phyloP scores from a whole-genome alignment of 1,140 invertebrate species.

The Hormaphis cornu region DNA sequence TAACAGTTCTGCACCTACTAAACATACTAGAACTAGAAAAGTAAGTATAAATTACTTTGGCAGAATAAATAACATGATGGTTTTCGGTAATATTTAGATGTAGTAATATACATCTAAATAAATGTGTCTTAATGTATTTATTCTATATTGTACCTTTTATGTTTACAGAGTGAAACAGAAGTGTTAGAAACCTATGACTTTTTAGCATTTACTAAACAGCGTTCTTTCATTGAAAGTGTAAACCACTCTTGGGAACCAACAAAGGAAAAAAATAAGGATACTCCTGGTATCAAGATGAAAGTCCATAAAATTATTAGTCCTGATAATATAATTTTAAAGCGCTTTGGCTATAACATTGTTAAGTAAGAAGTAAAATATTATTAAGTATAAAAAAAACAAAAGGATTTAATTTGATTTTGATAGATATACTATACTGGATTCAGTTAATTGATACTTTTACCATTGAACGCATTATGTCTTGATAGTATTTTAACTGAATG shows the following conservation, averaged over 20 bases:
- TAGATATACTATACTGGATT: too few species aligned
- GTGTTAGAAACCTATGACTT: not conserved
- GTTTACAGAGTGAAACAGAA: constrained; percentile 39
- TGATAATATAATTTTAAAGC: constrained; percentile 7
- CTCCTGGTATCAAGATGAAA: not conserved
- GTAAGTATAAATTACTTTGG: not conserved
- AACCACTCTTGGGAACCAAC: not conserved
- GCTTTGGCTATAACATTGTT: not conserved
- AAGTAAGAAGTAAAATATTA: not conserved
- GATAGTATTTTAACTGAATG: too few species aligned
- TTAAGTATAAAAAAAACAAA: too few species aligned
- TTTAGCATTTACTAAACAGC: not conserved
- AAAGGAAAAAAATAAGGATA: not conserved
- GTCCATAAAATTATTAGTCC: not conserved
- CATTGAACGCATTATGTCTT: too few species aligned
- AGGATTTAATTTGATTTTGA: too few species aligned
- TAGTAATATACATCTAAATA: too few species aligned
- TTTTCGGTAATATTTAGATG: too few species aligned
- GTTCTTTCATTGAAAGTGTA: not conserved
- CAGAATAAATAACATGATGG: not conserved
- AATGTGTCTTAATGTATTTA: not conserved
- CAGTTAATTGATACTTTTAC: too few species aligned
- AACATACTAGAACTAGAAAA: not conserved
- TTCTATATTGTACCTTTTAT: not conserved
- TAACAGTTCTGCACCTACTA: too few species aligned